Conservation (phyloP, 1,140 invertebrate species). For the Caenorhabditis elegans region DNA sequence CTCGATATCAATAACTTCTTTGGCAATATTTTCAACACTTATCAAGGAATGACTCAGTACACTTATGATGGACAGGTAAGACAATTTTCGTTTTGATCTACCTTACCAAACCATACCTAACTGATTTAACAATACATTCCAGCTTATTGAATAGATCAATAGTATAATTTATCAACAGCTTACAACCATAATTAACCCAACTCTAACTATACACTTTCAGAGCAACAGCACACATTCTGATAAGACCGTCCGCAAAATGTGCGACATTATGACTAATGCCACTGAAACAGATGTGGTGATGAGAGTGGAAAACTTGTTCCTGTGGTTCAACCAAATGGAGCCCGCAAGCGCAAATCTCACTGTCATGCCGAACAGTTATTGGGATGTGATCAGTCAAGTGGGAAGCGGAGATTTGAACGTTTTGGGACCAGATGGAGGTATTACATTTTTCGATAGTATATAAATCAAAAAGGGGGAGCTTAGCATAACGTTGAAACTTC, state of each 20-base stretch:
- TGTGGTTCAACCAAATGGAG: conserved; percentile 36
- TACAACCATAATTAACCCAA: too few species aligned
- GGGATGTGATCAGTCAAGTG: conserved; percentile 28
- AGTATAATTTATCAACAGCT: too few species aligned
- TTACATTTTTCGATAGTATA: too few species aligned
- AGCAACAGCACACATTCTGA: conserved; percentile 36
- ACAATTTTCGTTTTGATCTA: neutral
- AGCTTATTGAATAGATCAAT: too few species aligned
- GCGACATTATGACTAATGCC: conserved; percentile 30
- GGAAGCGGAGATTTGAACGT: conserved; percentile 6
- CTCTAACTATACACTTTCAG: too few species aligned
- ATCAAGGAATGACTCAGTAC: conserved; percentile 51
- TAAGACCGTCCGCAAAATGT: conserved; percentile 22
- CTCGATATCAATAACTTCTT: conserved; percentile 51
- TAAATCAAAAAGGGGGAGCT: too few species aligned
- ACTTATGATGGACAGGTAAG: conserved; percentile 50
- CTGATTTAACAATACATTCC: too few species aligned
- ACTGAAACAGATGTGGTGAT: neutral
- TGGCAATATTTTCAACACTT: conserved; percentile 41
- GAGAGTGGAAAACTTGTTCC: conserved; percentile 12
- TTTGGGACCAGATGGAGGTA: conserved; percentile 16
- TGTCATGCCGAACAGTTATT: conserved; percentile 39
- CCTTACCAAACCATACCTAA: neutral
- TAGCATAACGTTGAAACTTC: too few species aligned
- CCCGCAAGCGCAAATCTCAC: neutral